Evolutionary conservation across 2,888 invertebrate species (phyloP), one percentile per base, ranked within the genome.

Genomic region (Spisula solida): DNA sequence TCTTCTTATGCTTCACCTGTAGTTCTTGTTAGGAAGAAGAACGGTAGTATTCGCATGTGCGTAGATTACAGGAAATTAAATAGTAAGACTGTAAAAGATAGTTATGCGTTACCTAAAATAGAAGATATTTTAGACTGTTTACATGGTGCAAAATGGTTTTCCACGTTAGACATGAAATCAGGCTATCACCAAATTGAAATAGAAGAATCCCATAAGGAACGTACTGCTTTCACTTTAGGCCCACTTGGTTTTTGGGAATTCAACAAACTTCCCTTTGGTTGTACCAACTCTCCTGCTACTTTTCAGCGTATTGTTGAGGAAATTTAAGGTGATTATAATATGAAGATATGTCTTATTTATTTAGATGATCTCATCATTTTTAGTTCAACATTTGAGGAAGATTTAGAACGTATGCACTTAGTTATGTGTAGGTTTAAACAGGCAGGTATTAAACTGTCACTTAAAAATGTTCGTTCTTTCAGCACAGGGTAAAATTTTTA

Each of bases 41-140:
- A 88, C 84, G 92, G 91, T 16, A 66, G 55, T 4, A 48, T 93
- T 6, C 20, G 92, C 18, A 66, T 92, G 66, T 93, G 93, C 34
- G 66, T 92, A 0, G 92, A 93, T 81, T 92, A 87, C 60, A 82
- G 90, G 6, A 90, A 92, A 75, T 81, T 92, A 18, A 93, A 92
- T 47, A 20, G 25, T 8, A 51, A 84, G 25, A 92, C 93, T 8
- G 47, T 79, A 6, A 91, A 92, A 83, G 92, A 92, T 79, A 70
- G 81, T 16, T 91, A 92, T 70, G 88, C 91, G 5, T 82, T 92
- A 20, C 93, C 92, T 10, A 31, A 91, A 10, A 81, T 93, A 14
- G 92, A 93, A 25, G 55, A 90, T 0, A 20, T 93, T 16, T 20
- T 83, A 34, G 83, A 83, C n/a, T 85, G 85, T 29, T 56, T 85